A percentile compares a stretch with the other conserved stretches of the same genome.
Conservation (phyloP, 2,888 invertebrate genomes). For the Noctua pronuba region DNA sequence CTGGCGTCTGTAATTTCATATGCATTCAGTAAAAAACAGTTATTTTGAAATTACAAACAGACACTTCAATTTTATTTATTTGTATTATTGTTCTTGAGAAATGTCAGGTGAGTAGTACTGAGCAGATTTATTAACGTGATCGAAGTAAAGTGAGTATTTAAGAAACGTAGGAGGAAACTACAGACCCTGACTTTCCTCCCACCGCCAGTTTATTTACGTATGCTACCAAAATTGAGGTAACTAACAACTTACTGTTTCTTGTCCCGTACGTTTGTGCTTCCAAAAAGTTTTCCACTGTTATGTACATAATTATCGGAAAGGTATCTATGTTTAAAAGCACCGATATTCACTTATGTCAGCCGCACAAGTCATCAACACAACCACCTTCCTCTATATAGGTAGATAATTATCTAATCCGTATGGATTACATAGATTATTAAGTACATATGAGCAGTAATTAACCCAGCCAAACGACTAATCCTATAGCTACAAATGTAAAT, state of each 20-base stretch:
- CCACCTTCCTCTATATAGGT: not conserved
- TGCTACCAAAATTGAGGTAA: no score
- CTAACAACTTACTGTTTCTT: not conserved
- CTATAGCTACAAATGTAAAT: not conserved
- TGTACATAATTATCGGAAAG: not conserved
- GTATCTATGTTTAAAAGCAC: not conserved
- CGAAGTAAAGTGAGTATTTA: no score
- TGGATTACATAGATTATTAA: not conserved
- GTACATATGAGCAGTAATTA: not conserved
- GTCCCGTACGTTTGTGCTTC: not conserved
- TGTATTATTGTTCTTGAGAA: no score
- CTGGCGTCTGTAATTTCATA: no score
- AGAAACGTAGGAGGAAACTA: no score
- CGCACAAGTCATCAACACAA: not conserved
- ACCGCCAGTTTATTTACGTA: no score
- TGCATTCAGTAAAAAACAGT: no score
- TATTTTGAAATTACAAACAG: no score
- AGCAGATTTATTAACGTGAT: no score
- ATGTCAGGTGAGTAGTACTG: no score
- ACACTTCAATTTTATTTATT: no score
- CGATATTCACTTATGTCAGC: not conserved
- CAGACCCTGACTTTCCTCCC: no score
- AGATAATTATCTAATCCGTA: not conserved
- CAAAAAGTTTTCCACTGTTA: not conserved
- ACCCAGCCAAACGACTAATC: slow-evolving; percentile 20